These are phyloP conservation scores for Perognathus longimembris DNA, from an alignment of 2,113 vertebrate genomes.

Conservation along the genomic window DNA sequence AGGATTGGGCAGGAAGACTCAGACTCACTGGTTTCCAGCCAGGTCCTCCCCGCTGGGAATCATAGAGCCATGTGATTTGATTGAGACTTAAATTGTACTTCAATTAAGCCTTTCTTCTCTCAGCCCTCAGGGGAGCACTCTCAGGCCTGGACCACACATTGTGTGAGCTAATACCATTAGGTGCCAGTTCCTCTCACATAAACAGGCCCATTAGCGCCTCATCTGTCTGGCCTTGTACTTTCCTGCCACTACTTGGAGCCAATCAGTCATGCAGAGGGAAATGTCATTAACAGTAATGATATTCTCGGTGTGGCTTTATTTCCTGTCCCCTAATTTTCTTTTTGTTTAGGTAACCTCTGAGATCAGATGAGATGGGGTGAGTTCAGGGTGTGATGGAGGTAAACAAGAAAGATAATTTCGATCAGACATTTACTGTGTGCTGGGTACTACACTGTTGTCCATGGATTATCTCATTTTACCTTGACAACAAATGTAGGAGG, in stretches of 20 bases:
- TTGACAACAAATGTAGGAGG: constrained; percentile 29
- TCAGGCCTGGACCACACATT: not conserved
- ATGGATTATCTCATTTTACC: constrained; percentile 18
- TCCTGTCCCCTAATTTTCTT: constrained; percentile 32
- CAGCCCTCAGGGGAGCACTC: not conserved
- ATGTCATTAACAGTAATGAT: not conserved
- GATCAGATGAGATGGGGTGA: too few species aligned
- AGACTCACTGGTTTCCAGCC: not conserved
- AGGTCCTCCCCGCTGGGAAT: not conserved
- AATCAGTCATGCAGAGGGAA: constrained; percentile 12
- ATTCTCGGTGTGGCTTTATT: not conserved
- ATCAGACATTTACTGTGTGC: not conserved
- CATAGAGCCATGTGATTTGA: not conserved
- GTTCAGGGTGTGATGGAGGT: too few species aligned
- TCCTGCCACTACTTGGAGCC: not conserved
- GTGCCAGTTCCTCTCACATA: not conserved
- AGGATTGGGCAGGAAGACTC: not conserved
- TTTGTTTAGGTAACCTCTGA: not conserved
- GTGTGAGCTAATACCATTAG: constrained; percentile 31
- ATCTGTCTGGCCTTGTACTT: not conserved
- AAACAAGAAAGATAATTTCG: not conserved
- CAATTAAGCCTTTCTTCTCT: constrained; percentile 45
- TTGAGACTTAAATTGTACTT: constrained; percentile 38
- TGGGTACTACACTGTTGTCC: not conserved
- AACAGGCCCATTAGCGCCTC: constrained; percentile 25